Percentiles rank a stretch among this genome's conserved stretches.
These are phyloP conservation scores for Drosophila dives DNA, from an alignment of 2,888 invertebrate genomes.

Conservation along the genomic window DNA sequence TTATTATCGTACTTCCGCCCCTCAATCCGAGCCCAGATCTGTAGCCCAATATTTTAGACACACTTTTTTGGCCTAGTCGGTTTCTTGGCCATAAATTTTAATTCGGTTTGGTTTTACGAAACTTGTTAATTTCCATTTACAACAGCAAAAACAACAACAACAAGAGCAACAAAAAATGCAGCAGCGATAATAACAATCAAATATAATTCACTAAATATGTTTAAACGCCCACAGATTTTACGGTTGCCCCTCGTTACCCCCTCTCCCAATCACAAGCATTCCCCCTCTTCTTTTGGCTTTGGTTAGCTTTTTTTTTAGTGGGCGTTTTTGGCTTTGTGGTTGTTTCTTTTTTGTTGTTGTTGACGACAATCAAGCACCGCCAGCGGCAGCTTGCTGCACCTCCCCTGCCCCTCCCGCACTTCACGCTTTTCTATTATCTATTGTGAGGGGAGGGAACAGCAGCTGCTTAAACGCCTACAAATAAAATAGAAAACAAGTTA, in stretches of 20 bases:
- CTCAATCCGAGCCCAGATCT: constrained; percentile 31
- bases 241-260: neutral
- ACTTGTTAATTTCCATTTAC: constrained; percentile 23
- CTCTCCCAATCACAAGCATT: neutral
- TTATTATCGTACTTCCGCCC: constrained; percentile 67
- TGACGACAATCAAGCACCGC: constrained; percentile 39
- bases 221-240: constrained; percentile 69
- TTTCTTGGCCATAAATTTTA: constrained; percentile 30
- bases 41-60: neutral
- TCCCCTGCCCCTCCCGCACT: neutral
- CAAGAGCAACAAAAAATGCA: neutral
- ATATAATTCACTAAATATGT: constrained; percentile 77
- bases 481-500: constrained; percentile 7
- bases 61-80: neutral
- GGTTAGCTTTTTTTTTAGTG: constrained; percentile 52
- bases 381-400: constrained; percentile 21
- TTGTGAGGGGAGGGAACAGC: neutral
- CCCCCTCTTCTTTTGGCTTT: constrained; percentile 24
- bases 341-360: constrained; percentile 29
- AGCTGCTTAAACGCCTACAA: constrained; percentile 45
- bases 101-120: constrained; percentile 33
- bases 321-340: constrained; percentile 49
- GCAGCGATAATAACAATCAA: constrained; percentile 60
- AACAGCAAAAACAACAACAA: constrained; percentile 10
- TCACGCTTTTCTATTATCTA: neutral